Evolutionary conservation across 2,888 invertebrate genomes (phyloP).

Genomic region (Eupithecia insigniata): DNA sequence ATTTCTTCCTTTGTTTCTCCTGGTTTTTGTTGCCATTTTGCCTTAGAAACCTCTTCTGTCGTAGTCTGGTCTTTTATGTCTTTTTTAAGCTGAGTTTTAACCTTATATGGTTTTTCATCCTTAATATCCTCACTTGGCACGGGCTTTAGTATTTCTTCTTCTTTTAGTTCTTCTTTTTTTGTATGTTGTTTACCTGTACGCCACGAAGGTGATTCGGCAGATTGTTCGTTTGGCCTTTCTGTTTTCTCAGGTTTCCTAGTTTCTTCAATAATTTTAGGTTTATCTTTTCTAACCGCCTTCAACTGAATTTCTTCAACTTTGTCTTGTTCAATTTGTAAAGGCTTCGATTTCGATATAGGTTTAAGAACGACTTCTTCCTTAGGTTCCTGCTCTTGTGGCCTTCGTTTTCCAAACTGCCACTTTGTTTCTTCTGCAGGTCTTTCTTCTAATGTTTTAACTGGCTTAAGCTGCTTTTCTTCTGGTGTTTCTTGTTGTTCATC

Average conservation of each 20-base stretch:
- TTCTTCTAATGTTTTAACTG: conserved; percentile 48
- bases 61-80: neutral
- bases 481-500: conserved; percentile 60
- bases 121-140: neutral
- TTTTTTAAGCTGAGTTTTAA: neutral
- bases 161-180: conserved; percentile 52
- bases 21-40: conserved; percentile 49
- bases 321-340: conserved; percentile 33
- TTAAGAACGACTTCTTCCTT: conserved; percentile 62
- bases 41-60: conserved; percentile 47
- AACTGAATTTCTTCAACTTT: conserved; percentile 44
- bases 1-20: conserved; percentile 45
- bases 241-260: neutral
- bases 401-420: conserved; percentile 44
- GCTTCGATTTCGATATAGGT: conserved; percentile 56
- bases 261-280: neutral
- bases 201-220: conserved; percentile 4
- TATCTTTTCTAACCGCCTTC: conserved; percentile 68
- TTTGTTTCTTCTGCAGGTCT: conserved; percentile 65
- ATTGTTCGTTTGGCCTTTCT: neutral
- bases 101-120: neutral
- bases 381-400: conserved; percentile 34
- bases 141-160: neutral
- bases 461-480: conserved; percentile 62
- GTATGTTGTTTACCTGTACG: neutral